Percentiles rank a stretch among this genome's conserved stretches.
phyloP scores from a whole-genome alignment of 2,113 vertebrate genomes.

The Carassius auratus region DNA sequence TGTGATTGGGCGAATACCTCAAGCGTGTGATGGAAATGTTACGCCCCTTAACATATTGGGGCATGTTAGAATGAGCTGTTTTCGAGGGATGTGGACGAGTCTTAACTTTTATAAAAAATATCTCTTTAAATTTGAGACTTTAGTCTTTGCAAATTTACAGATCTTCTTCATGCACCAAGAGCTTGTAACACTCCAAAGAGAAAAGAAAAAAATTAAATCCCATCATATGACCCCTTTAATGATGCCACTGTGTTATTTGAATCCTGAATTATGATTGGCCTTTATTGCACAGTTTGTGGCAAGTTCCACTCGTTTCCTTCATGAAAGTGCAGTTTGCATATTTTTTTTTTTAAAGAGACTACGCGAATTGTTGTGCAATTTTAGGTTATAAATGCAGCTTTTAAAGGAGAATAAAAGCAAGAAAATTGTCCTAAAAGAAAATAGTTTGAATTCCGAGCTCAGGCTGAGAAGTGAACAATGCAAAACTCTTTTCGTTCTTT shows the following conservation, averaged over 20 bases:
- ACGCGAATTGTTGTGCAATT: not conserved
- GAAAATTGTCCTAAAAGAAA: slow-evolving; percentile 15
- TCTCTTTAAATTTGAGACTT: no score
- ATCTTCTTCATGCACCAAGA: no score
- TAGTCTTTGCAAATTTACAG: no score
- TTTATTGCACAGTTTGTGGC: not conserved
- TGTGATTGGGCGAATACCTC: no score
- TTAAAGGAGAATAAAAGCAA: not conserved
- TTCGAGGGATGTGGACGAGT: no score
- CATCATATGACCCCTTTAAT: not conserved
- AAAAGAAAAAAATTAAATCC: no score
- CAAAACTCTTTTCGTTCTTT: slow-evolving; percentile 7
- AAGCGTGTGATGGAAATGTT: no score
- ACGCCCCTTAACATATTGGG: no score
- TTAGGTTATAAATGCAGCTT: not conserved
- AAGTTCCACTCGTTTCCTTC: not conserved
- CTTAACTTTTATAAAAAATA: no score
- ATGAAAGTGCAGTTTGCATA: not conserved
- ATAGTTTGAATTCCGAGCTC: slow-evolving; percentile 39
- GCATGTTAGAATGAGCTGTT: no score
- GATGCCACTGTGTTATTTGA: not conserved
- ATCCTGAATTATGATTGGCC: not conserved
- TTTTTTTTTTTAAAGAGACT: not conserved
- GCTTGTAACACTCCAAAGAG: no score
- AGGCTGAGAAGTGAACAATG: slow-evolving; percentile 25